These are phyloP conservation scores for Tetraneura akinire DNA, from an alignment of 1,140 invertebrate species.

Conservation along the genomic window DNA sequence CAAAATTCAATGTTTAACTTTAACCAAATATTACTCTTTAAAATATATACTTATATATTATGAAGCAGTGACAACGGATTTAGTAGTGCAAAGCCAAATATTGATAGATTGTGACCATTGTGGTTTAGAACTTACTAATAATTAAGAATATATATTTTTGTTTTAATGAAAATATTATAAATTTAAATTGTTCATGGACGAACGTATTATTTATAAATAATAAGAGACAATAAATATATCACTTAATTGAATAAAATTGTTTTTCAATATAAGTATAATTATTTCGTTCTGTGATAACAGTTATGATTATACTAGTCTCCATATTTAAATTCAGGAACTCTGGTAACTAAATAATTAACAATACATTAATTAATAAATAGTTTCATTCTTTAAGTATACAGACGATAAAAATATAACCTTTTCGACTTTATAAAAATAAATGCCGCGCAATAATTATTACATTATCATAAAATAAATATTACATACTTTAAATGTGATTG, in stretches of 20 bases:
- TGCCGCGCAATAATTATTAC: conserved; percentile 33
- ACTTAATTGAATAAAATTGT: conserved; percentile 31
- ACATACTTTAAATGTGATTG: conserved; percentile 44
- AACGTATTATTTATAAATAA: conserved; percentile 10
- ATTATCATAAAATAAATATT: conserved; percentile 8
- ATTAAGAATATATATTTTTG: conserved; percentile 25
- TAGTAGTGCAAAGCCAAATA: conserved; percentile 26
- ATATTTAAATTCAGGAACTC: conserved; percentile 46
- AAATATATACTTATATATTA: neutral
- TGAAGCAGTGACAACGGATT: conserved; percentile 7
- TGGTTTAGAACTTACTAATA: no score
- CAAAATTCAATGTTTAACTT: no score
- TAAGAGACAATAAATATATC: neutral
- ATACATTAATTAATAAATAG: conserved; percentile 36
- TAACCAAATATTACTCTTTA: conserved; percentile 19
- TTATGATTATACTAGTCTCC: conserved; percentile 21
- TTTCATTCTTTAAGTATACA: conserved; percentile 31
- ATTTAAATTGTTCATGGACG: neutral
- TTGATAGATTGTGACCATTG: neutral
- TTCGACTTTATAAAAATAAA: conserved; percentile 46
- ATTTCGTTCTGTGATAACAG: neutral
- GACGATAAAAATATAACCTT: conserved; percentile 49
- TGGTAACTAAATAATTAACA: conserved; percentile 49
- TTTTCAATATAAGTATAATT: neutral
- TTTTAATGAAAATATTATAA: conserved; percentile 16